Conservation (phyloP, 2,113 vertebrate species). For the Mormyrus lacerda region DNA sequence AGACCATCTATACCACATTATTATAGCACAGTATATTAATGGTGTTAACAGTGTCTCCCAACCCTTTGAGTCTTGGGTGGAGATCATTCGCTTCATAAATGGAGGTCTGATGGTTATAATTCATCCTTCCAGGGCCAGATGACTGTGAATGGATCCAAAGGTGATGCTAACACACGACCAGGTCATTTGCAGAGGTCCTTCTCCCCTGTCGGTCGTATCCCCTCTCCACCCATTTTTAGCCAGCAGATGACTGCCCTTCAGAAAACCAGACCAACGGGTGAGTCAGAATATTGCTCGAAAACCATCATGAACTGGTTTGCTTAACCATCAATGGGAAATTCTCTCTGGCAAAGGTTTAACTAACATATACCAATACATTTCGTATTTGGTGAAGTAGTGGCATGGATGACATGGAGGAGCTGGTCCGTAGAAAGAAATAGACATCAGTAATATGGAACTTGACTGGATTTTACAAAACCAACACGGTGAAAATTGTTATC, state of each 20-base stretch:
- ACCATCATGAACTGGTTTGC: neutral
- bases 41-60: neutral
- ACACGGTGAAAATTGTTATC: neutral
- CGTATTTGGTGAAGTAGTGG: neutral
- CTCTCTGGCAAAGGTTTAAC: neutral
- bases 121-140: conserved; percentile 63
- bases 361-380: neutral
- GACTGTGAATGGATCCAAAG: conserved; percentile 69
- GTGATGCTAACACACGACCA: conserved; percentile 62
- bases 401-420: neutral
- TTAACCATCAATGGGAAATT: neutral
- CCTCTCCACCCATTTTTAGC: conserved; percentile 58
- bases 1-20: neutral
- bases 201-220: conserved; percentile 62
- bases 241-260: conserved; percentile 64
- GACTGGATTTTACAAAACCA: too few species aligned
- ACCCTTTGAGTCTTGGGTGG: neutral
- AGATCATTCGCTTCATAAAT: neutral
- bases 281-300: conserved; percentile 34
- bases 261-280: conserved; percentile 65
- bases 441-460: neutral
- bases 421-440: neutral
- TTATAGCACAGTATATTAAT: neutral
- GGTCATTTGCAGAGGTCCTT: conserved; percentile 52
- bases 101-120: neutral